Evolutionary conservation across 2,113 vertebrate genomes (phyloP).

Genomic region (Machaerirhynchus nigripectus): DNA sequence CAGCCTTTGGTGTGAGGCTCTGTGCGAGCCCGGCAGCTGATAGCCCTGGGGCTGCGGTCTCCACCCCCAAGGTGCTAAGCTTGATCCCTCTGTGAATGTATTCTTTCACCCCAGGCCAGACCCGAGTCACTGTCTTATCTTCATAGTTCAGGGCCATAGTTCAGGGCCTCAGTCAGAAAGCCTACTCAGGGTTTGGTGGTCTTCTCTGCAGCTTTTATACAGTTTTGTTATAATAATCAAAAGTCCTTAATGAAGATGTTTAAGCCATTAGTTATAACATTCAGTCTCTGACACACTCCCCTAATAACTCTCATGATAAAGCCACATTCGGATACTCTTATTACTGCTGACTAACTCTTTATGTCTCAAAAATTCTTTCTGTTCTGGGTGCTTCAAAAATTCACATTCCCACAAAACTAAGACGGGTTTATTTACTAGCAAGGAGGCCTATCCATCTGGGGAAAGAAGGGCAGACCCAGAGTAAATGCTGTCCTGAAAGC

Average conservation of each 20-base stretch:
- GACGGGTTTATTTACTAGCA: background rate
- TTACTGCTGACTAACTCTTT: background rate
- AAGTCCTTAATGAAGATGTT: background rate
- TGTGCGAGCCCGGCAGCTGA: background rate
- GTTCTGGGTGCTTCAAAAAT: background rate
- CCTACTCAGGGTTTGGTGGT: background rate
- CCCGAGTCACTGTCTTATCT: background rate
- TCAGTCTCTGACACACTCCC: background rate
- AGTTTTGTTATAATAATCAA: background rate
- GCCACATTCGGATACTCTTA: rapidly evolving
- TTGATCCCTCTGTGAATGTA: background rate
- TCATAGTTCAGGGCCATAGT: background rate
- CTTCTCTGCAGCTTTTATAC: background rate
- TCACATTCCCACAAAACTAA: background rate
- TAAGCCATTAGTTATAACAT: background rate
- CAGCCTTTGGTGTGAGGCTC: background rate
- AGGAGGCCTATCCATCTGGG: background rate
- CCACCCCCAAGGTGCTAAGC: rapidly evolving
- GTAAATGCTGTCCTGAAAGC: background rate
- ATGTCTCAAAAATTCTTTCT: background rate
- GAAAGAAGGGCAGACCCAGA: background rate
- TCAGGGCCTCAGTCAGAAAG: background rate
- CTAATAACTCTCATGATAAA: background rate
- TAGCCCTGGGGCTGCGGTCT: background rate
- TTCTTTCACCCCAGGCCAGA: background rate